Evolutionary conservation across 2,797 vertebrate genomes (phyloP).

Genomic region (Cottoperca gobio): DNA sequence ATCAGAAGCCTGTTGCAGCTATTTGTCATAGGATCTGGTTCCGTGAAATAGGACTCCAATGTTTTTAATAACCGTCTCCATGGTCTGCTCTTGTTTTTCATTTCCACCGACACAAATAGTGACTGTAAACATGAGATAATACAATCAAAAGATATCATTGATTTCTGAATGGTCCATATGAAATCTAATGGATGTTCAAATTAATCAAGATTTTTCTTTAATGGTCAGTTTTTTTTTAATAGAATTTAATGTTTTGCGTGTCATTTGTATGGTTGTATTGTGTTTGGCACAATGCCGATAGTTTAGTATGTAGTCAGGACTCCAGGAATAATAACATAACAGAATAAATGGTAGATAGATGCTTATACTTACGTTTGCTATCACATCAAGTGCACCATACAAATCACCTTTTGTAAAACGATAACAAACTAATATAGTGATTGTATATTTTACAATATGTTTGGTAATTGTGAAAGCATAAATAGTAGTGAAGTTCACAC

Average conservation of each 20-base stretch:
- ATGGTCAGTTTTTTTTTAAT: neutral
- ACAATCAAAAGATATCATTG: constrained; percentile 14
- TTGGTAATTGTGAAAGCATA: no score
- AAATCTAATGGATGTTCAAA: neutral
- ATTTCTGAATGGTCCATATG: constrained; percentile 16
- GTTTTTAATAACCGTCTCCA: constrained; percentile 1
- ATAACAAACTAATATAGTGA: no score
- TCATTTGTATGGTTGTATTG: neutral
- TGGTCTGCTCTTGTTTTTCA: constrained; percentile 3
- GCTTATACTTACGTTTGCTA: no score
- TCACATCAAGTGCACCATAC: no score
- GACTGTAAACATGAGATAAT: constrained; percentile 7
- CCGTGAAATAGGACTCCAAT: constrained; percentile 18
- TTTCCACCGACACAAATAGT: neutral
- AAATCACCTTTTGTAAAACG: no score
- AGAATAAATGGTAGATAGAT: no score
- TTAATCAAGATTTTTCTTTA: neutral
- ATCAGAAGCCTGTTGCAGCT: constrained; percentile 26
- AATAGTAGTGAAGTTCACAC: no score
- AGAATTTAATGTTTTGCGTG: neutral
- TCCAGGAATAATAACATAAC: no score
- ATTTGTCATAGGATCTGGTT: constrained; percentile 37
- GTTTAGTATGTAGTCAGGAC: neutral
- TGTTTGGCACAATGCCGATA: neutral
- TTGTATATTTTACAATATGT: no score